Evolutionary conservation across 2,888 invertebrate genomes (phyloP), one percentile per base, ranked within the genome.

Genomic region (Ceriagrion tenellum): DNA sequence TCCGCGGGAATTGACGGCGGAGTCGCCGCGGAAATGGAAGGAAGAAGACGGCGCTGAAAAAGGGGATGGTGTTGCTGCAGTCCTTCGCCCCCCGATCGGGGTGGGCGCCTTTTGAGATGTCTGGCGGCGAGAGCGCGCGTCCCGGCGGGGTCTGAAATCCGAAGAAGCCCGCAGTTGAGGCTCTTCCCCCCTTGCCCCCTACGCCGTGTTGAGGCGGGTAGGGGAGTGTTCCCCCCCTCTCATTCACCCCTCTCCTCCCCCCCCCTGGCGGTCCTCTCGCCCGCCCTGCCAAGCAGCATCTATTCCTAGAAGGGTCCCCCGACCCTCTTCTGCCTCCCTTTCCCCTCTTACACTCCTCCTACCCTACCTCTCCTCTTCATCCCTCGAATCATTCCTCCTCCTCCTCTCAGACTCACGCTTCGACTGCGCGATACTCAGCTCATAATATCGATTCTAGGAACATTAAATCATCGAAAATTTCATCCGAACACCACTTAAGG

Each of bases 301-400:
- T 93, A 93, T 93, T 93, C 93, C 69, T 93, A 93, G 93, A 93
- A 40, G 63, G 69, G 23, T 93, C 63, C 69, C 69, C 40, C 47
- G 69, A 35, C 63, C 55, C 90, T n/a, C 16, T n/a, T 13, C 16
- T 18, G 16, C 23, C 90, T 30, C 59, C 90, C 47, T 10, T 40
- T n/a, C n/a, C 55, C 26, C 55, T n/a, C 89, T 18, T 23, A 23
- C 26, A 35, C 47, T 47, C 47, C 47, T 47, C 47, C 47, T 8
- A 47, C 47, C 47, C 47, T 4, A 47, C 47, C 47, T 40, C 47
- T 10, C 40, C 69, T 26, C 40, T 35, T 93, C 93, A 69, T n/a
- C 18, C 47, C n/a, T 69, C 23, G 16, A 4, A 8, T 16, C 56
- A 56, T 8, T 56, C 16, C 59, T 59, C 59, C 20, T 47, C 47